Percentiles rank a stretch among this genome's conserved stretches.
Conservation (phyloP, 1,140 invertebrate species). For the Ips typographus region DNA sequence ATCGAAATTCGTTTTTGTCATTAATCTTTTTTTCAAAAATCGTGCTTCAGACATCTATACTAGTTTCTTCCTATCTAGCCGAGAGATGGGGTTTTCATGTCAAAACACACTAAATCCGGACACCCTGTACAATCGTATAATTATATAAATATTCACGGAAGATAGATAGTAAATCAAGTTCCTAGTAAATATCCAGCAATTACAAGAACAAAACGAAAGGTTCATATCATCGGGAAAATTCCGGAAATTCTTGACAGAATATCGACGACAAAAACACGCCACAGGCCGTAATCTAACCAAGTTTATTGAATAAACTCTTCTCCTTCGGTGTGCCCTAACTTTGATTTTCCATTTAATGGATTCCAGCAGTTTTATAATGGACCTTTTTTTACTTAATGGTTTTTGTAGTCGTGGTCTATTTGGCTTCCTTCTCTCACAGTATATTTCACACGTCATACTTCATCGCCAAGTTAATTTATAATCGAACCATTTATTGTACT, state of each 20-base stretch:
- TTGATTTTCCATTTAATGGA: slow-evolving; percentile 30
- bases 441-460: slow-evolving; percentile 22
- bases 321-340: slow-evolving; percentile 16
- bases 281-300: slow-evolving; percentile 11
- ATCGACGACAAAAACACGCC: slow-evolving; percentile 13
- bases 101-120: too few relatives aligned
- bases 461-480: slow-evolving; percentile 14
- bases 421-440: slow-evolving; percentile 12
- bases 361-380: slow-evolving; percentile 28
- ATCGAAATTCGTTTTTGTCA: too few relatives aligned
- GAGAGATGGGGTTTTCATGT: too few relatives aligned
- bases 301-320: slow-evolving; percentile 25
- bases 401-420: slow-evolving; percentile 15
- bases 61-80: too few relatives aligned
- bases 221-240: too few relatives aligned
- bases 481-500: slow-evolving; percentile 7
- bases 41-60: too few relatives aligned
- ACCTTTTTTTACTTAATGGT: slow-evolving; percentile 26
- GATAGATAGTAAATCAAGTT: too few relatives aligned
- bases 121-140: too few relatives aligned
- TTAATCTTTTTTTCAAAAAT: too few relatives aligned
- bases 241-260: slow-evolving; percentile 10
- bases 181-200: too few relatives aligned
- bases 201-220: too few relatives aligned
- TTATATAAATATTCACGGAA: too few relatives aligned